Conservation (phyloP, 2,113 vertebrate genomes). For the Nothoprocta perdicaria region DNA sequence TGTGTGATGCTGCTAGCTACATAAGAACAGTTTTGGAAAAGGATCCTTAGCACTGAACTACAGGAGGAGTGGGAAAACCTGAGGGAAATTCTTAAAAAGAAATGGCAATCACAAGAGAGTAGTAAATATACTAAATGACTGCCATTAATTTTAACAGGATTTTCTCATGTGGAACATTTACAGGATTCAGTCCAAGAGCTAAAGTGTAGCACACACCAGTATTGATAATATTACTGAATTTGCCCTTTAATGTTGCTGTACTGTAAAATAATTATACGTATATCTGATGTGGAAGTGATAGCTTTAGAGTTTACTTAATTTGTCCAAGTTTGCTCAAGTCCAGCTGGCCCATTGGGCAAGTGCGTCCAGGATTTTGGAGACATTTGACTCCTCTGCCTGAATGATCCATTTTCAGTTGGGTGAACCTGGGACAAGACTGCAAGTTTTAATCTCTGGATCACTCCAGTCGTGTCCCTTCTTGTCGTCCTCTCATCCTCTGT, state of each 20-base stretch:
- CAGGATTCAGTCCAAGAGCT: background rate
- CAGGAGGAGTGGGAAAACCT: background rate
- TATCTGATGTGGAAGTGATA: background rate
- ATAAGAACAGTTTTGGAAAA: background rate
- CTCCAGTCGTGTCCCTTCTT: background rate
- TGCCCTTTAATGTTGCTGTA: background rate
- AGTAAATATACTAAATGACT: conserved; percentile 21
- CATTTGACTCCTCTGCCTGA: background rate
- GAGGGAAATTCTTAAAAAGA: background rate
- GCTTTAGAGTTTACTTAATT: background rate
- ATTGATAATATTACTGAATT: background rate
- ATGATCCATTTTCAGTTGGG: background rate
- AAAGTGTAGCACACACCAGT: background rate
- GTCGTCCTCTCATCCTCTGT: background rate
- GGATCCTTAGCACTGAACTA: background rate
- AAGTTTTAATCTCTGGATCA: background rate
- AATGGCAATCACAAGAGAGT: background rate
- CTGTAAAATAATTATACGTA: background rate
- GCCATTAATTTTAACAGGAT: conserved; percentile 24
- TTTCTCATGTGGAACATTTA: conserved; percentile 20
- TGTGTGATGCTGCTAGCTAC: background rate
- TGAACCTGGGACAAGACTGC: background rate
- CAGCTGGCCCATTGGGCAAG: background rate
- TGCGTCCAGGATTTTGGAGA: background rate
- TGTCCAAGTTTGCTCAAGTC: background rate